These are phyloP conservation scores for Lepus americanus DNA, from an alignment of 2,113 vertebrate genomes.

Conservation along the genomic window DNA sequence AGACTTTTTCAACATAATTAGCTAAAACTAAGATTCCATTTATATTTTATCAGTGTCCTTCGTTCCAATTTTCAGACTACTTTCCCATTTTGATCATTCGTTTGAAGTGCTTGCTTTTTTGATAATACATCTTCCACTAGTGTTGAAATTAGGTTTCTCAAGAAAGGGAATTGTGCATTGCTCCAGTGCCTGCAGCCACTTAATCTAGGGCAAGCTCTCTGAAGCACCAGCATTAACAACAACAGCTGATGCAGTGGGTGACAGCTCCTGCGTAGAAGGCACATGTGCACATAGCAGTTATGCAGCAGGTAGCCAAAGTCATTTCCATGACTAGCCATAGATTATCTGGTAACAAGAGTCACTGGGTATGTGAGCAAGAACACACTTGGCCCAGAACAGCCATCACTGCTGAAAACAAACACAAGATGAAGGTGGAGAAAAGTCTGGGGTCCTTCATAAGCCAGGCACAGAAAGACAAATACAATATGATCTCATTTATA, in stretches of 20 bases:
- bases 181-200: not conserved
- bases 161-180: not conserved
- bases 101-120: constrained; percentile 47
- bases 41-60: not conserved
- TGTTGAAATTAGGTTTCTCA: constrained; percentile 37
- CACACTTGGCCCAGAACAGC: not conserved
- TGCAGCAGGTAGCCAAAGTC: not conserved
- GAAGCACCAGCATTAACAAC: not conserved
- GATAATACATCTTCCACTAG: constrained; percentile 13
- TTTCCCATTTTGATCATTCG: constrained; percentile 48
- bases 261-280: not conserved
- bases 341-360: not conserved
- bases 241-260: accelerated
- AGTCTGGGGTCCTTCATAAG: not conserved
- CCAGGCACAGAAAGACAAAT: not conserved
- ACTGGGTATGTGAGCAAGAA: not conserved
- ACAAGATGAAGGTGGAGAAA: not conserved
- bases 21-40: constrained; percentile 1
- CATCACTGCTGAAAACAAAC: not conserved
- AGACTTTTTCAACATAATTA: not conserved
- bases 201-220: not conserved
- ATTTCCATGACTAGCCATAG: not conserved
- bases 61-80: not conserved
- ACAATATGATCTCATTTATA: not conserved
- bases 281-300: not conserved